Evolutionary conservation across 2,797 vertebrate genomes (phyloP).

Genomic region (Pithecia hirsuta): DNA sequence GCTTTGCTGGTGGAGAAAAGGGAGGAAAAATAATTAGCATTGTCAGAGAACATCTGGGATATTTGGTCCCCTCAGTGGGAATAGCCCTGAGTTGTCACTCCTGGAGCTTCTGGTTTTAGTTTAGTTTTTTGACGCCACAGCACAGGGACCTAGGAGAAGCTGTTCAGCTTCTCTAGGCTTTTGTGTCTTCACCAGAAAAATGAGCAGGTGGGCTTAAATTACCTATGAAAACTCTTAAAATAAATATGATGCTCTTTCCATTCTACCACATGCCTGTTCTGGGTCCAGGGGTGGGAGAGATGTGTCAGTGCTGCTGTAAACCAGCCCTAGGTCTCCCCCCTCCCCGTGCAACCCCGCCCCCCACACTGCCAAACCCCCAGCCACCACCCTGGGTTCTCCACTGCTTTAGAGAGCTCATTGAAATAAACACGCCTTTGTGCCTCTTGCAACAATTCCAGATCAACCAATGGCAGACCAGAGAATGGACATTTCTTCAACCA

Average conservation of each 20-base stretch:
- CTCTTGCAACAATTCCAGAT: constrained; percentile 82
- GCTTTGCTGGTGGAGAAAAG: not conserved
- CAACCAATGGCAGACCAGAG: constrained; percentile 99
- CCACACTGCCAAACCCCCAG: not conserved
- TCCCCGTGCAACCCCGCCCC: fast-evolving
- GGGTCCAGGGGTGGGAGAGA: not conserved
- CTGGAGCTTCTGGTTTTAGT: not conserved
- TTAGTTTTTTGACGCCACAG: not conserved
- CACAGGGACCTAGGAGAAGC: not conserved
- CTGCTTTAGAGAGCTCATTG: not conserved
- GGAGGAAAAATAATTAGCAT: not conserved
- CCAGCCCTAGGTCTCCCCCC: no score
- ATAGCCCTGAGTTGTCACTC: not conserved
- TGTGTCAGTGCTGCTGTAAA: not conserved
- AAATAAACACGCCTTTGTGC: not conserved
- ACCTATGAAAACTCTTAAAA: not conserved
- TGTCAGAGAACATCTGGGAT: not conserved
- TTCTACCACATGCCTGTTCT: not conserved
- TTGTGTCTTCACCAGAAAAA: not conserved
- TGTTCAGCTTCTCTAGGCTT: not conserved
- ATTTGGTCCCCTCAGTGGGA: not conserved
- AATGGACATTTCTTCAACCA: constrained; percentile 99
- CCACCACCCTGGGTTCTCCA: not conserved
- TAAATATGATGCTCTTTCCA: not conserved
- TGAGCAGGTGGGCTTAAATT: not conserved